Conservation (phyloP, 2,888 invertebrate species). For the Elysia crispata region DNA sequence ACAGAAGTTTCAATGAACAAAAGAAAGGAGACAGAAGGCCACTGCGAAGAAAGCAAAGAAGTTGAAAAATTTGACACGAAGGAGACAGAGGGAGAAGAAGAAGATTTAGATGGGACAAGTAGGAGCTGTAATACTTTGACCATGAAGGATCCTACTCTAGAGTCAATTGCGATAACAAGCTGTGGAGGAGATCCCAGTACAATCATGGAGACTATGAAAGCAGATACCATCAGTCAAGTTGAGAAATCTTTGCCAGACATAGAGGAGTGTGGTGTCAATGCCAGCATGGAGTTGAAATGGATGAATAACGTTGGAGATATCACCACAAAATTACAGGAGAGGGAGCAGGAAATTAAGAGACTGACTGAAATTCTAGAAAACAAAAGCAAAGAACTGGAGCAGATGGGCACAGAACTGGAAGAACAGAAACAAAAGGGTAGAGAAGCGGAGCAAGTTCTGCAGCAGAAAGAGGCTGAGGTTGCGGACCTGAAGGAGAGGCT, state of each 20-base stretch:
- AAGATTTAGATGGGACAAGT: background rate
- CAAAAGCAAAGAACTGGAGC: slow-evolving; percentile 11
- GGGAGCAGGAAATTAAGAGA: background rate
- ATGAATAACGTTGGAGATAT: slow-evolving; percentile 1
- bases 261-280: too few species aligned
- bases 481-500: slow-evolving; percentile 49
- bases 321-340: slow-evolving; percentile 50
- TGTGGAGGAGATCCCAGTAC: too few species aligned
- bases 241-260: too few species aligned
- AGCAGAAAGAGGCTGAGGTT: slow-evolving; percentile 42
- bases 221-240: too few species aligned
- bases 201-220: too few species aligned
- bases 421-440: background rate
- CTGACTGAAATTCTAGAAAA: background rate
- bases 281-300: too few species aligned
- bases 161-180: too few species aligned
- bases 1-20: background rate
- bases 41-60: slow-evolving; percentile 11
- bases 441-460: slow-evolving; percentile 18
- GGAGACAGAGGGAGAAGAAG: slow-evolving; percentile 5
- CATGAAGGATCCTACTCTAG: too few species aligned
- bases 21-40: background rate
- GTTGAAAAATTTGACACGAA: background rate
- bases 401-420: slow-evolving; percentile 23
- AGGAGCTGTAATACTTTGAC: too few species aligned